Evolutionary conservation across 2,888 invertebrate genomes (phyloP).

Genomic region (Zelleria hepariella): DNA sequence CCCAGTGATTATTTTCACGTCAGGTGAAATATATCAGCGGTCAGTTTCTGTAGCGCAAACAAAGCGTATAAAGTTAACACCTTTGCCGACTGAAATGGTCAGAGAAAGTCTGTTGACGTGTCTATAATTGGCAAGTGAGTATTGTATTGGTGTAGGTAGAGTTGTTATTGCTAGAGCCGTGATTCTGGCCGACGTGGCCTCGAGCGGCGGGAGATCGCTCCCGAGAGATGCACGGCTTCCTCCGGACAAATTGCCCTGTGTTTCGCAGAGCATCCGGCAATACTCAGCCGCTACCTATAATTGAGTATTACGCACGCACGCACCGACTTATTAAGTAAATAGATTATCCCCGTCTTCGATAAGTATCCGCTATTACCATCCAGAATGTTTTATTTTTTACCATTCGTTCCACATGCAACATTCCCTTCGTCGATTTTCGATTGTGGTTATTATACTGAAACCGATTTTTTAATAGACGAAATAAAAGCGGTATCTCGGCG

Average conservation of each 20-base stretch:
- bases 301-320: slow-evolving; percentile 33
- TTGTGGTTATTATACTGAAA: not conserved
- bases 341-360: not conserved
- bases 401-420: too few relatives aligned
- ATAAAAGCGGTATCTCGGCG: not conserved
- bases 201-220: not conserved
- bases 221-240: slow-evolving; percentile 47
- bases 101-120: not conserved
- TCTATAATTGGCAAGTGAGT: not conserved
- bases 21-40: slow-evolving; percentile 47
- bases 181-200: not conserved
- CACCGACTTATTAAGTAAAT: not conserved
- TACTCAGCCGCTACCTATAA: slow-evolving; percentile 24
- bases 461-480: not conserved
- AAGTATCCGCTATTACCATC: not conserved
- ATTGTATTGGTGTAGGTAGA: not conserved
- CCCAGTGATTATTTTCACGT: slow-evolving; percentile 52
- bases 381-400: not conserved
- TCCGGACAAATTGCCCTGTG: slow-evolving; percentile 44
- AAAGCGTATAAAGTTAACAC: slow-evolving; percentile 2
- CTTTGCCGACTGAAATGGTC: not conserved
- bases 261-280: slow-evolving; percentile 32
- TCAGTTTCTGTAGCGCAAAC: slow-evolving; percentile 22
- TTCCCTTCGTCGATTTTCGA: too few relatives aligned
- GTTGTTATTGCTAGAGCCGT: not conserved